Percentiles rank a stretch among this genome's conserved stretches.
phyloP scores from a whole-genome alignment of 2,888 invertebrate species.

The Hydraecia micacea region DNA sequence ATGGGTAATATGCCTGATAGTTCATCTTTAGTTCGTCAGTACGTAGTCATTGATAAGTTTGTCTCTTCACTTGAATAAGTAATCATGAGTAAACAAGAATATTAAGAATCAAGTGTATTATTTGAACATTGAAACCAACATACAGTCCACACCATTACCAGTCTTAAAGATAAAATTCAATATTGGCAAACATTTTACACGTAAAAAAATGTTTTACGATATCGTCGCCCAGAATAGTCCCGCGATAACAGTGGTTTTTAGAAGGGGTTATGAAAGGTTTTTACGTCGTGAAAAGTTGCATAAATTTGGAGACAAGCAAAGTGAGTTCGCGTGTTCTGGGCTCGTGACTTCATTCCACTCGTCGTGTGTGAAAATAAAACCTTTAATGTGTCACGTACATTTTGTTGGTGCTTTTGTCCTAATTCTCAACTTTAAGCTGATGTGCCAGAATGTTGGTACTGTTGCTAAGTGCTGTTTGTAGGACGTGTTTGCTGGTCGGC shows the following conservation, averaged over 20 bases:
- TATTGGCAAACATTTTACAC: background rate
- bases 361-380: conserved; percentile 64
- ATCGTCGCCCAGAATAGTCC: conserved; percentile 27
- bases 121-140: no score
- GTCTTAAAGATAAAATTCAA: background rate
- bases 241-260: conserved; percentile 40
- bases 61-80: no score
- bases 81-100: no score
- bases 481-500: conserved; percentile 16
- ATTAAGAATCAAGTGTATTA: no score
- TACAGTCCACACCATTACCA: no score
- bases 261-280: conserved; percentile 68
- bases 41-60: no score
- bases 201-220: background rate
- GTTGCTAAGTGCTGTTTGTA: conserved; percentile 16
- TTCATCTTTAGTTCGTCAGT: no score
- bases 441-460: conserved; percentile 19
- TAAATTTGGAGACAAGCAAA: conserved; percentile 84
- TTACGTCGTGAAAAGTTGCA: conserved; percentile 77
- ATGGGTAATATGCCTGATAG: no score
- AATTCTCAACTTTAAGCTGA: conserved; percentile 51
- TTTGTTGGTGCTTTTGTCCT: conserved; percentile 52
- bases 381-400: conserved; percentile 67
- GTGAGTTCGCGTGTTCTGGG: conserved; percentile 82
- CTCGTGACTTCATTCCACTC: conserved; percentile 82